Percentiles rank a stretch among this genome's conserved stretches.
Conservation (phyloP, 2,113 vertebrate genomes). For the Equus przewalskii region DNA sequence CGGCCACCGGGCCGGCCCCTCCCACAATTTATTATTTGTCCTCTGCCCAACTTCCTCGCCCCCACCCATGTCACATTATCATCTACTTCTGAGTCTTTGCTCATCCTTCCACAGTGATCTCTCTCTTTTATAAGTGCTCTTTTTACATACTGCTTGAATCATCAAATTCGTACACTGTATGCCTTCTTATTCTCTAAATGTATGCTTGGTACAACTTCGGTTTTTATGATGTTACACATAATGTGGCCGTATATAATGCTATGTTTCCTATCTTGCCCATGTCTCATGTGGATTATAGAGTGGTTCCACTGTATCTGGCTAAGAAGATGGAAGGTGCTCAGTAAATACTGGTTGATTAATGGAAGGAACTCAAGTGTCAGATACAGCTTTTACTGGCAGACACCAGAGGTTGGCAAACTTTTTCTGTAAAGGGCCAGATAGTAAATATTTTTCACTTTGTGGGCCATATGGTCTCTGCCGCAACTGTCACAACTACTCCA, state of each 20-base stretch:
- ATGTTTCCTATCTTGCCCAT: background rate
- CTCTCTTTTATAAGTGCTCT: background rate
- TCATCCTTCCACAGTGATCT: background rate
- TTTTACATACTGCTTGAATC: background rate
- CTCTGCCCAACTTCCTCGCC: background rate
- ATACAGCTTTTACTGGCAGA: constrained; percentile 39
- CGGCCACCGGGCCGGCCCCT: too few species aligned
- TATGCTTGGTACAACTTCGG: background rate
- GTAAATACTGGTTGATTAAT: background rate
- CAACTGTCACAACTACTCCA: background rate
- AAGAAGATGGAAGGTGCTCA: background rate
- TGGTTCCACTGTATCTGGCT: background rate
- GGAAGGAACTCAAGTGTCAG: background rate
- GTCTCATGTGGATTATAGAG: background rate
- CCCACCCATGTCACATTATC: background rate
- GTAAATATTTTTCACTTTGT: constrained; percentile 31
- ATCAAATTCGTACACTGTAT: background rate
- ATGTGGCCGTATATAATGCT: background rate
- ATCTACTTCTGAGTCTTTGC: background rate
- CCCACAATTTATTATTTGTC: background rate
- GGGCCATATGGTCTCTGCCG: constrained; percentile 2
- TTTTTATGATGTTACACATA: background rate
- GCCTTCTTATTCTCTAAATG: background rate
- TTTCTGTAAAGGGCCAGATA: background rate
- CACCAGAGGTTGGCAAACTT: background rate